A percentile compares a stretch with the other conserved stretches of the same genome.
Conservation (phyloP, 2,113 vertebrate genomes). For the Phalacrocorax aristotelis region DNA sequence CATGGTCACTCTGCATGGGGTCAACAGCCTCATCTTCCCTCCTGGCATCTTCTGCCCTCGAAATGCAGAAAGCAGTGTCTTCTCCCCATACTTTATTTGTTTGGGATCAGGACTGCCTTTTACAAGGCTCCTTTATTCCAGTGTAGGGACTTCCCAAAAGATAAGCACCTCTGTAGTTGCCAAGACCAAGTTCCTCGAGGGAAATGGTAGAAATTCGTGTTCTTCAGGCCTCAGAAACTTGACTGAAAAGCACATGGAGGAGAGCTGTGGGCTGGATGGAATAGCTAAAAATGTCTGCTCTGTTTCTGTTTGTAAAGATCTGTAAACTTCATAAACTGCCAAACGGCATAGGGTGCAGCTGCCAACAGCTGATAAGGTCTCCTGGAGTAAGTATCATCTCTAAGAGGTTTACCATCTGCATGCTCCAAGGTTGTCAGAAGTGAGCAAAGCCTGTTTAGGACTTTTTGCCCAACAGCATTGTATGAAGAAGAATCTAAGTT, state of each 20-base stretch:
- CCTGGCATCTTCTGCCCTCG: not conserved
- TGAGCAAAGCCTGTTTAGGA: not conserved
- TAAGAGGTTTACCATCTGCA: not conserved
- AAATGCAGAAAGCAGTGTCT: not conserved
- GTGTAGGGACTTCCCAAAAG: not conserved
- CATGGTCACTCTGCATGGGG: accelerated
- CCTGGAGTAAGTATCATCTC: not conserved
- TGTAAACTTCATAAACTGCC: not conserved
- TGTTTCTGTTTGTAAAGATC: not conserved
- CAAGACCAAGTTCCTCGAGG: not conserved
- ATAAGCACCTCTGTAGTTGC: not conserved
- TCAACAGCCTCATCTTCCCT: not conserved
- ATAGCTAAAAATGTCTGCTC: not conserved
- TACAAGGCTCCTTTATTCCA: not conserved
- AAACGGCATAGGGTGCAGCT: not conserved
- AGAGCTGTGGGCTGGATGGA: accelerated
- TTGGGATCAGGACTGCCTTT: not conserved
- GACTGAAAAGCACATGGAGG: not conserved
- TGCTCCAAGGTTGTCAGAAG: not conserved
- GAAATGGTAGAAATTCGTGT: not conserved
- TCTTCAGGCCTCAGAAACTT: not conserved
- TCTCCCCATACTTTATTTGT: accelerated
- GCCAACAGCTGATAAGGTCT: not conserved
- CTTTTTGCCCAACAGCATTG: not conserved
- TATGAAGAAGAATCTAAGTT: not conserved